Evolutionary conservation across 2,888 invertebrate genomes (phyloP), one percentile per base, ranked within the genome.

Genomic region (Chrysina gloriosa): DNA sequence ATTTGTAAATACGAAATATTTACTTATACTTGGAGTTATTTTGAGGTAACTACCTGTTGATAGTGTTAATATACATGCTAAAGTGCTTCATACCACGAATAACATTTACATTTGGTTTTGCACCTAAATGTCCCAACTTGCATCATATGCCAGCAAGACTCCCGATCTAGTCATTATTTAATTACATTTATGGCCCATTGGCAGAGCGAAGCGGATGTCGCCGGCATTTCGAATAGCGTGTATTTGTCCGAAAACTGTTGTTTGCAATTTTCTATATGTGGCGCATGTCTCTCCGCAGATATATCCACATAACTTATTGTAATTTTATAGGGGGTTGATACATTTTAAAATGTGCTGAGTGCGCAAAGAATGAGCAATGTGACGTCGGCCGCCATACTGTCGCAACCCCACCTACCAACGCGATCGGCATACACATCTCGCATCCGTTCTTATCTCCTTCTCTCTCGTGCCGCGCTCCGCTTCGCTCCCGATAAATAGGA

Each of bases 321-420:
- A 82, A 83, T 83, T 82, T 83, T 82, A 83, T 83, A 80, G 82
- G 77, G 80, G 82, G 81, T 80, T 82, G 82, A 83, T 83, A 82
- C 82, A 83, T 83, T 83, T 83, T 82, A 83, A 83, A 83, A 83
- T 83, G 83, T 83, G 83, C 82, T 80, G 83, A 82, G 81, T 81
- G 82, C 82, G 81, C 82, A 79, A 81, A 81, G 82, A 82, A 83
- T 83, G 83, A 83, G 81, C 81, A 82, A 83, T 83, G 83, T 82
- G 83, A 82, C 82, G 77, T 80, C 74, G 78, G 83, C 80, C 83
- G 83, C 83, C 83, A 82, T 82, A 75, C 81, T 82, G 83, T 83
- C 83, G 82, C 82, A 80, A 78, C 80, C 79, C 79, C 68, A 27
- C 50, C 63, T 61, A 25, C 61, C 68, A 48, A 80, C 82, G 81